A percentile compares a stretch with the other conserved stretches of the same genome.
Conservation (phyloP, 2,888 invertebrate species). For the Rotaria magnacalcarata region DNA sequence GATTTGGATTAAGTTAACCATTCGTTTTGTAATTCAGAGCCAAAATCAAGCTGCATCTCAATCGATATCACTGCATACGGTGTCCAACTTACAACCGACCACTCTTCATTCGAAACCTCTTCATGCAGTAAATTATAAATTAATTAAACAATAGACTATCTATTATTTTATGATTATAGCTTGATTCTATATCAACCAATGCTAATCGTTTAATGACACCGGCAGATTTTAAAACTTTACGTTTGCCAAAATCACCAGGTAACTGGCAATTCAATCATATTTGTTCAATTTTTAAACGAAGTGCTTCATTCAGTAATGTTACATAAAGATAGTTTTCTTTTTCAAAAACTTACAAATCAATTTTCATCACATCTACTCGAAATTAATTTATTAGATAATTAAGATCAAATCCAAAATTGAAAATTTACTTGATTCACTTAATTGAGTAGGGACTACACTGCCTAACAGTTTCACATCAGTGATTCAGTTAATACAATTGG, state of each 20-base stretch:
- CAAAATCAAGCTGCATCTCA: background rate
- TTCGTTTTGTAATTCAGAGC: background rate
- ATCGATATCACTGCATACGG: background rate
- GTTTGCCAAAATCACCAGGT: background rate
- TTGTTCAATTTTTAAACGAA: no score
- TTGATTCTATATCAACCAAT: background rate
- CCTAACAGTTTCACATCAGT: no score
- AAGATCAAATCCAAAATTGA: no score
- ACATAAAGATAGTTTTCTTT: no score
- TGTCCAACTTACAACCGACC: background rate
- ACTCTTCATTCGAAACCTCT: background rate
- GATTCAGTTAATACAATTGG: no score
- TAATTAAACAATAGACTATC: background rate
- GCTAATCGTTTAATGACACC: conserved; percentile 12
- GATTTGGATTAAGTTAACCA: background rate
- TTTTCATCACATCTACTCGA: no score
- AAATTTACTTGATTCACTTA: no score
- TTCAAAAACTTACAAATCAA: no score
- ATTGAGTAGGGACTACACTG: no score
- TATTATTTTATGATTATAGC: background rate
- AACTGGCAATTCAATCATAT: background rate
- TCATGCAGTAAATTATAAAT: background rate
- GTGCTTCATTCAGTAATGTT: no score
- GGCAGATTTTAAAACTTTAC: background rate
- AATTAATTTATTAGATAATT: no score